These are phyloP conservation scores for Galerucella pusilla DNA, from an alignment of 2,888 invertebrate species.

Conservation along the genomic window DNA sequence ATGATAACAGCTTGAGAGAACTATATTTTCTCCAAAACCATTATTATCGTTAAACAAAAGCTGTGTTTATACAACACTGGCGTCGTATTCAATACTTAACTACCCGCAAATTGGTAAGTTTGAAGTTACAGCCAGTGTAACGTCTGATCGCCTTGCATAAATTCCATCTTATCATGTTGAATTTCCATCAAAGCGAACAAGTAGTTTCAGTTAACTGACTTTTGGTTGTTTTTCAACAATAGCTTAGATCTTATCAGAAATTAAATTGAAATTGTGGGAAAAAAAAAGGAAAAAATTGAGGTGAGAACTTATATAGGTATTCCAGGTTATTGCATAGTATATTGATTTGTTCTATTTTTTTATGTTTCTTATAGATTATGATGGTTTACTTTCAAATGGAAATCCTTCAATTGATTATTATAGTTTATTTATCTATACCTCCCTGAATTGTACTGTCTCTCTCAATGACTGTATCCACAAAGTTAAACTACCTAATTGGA, in stretches of 20 bases:
- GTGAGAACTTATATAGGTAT: too few relatives aligned
- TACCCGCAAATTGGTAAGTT: conserved; percentile 17
- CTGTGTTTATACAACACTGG: not conserved
- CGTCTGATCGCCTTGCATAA: conserved; percentile 10
- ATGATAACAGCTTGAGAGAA: too few relatives aligned
- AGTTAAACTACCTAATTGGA: conserved; percentile 20
- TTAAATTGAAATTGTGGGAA: too few relatives aligned
- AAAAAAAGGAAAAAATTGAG: too few relatives aligned
- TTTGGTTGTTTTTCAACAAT: too few relatives aligned
- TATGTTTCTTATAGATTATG: too few relatives aligned
- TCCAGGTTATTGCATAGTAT: too few relatives aligned
- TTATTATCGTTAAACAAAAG: too few relatives aligned
- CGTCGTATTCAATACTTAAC: conserved; percentile 4
- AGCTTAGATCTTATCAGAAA: too few relatives aligned
- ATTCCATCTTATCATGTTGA: conserved; percentile 6
- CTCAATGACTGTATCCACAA: conserved; percentile 3
- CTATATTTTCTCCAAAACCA: too few relatives aligned
- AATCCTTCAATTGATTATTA: not conserved
- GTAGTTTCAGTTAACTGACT: not conserved
- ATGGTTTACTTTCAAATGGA: too few relatives aligned
- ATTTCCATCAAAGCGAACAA: conserved; percentile 7
- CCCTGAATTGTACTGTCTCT: not conserved
- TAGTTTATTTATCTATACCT: not conserved
- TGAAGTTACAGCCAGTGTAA: conserved; percentile 12
- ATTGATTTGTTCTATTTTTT: too few relatives aligned